Evolutionary conservation across 2,797 vertebrate species (phyloP).

Genomic region (Sarcoramphus papa): DNA sequence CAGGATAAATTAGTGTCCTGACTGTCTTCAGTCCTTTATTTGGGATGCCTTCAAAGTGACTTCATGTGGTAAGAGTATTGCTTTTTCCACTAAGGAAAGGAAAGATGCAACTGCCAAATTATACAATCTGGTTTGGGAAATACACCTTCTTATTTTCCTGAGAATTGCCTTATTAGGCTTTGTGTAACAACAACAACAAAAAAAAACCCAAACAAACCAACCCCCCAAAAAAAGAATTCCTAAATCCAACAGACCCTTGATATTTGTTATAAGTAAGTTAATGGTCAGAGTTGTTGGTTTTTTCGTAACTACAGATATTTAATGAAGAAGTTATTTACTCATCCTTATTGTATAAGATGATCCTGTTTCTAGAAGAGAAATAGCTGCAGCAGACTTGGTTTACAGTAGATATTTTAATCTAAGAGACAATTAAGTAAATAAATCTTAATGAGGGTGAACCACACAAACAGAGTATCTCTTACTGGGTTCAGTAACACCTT

Average conservation of each 20-base stretch:
- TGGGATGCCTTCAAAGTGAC: conserved; percentile 53
- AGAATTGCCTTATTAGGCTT: conserved; percentile 2
- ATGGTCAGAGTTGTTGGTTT: not conserved
- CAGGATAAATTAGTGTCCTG: conserved; percentile 36
- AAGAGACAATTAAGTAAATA: not conserved
- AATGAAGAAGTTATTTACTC: not conserved
- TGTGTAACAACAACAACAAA: not conserved
- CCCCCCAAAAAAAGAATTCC: not conserved
- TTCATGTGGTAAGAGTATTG: conserved; percentile 49
- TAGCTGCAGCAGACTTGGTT: not conserved
- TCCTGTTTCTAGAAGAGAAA: not conserved
- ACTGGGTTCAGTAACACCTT: not conserved
- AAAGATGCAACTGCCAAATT: conserved; percentile 42
- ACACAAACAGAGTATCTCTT: not conserved
- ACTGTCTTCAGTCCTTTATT: conserved; percentile 43
- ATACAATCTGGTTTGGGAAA: conserved; percentile 37
- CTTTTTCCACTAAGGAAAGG: conserved; percentile 51
- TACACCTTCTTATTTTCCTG: conserved; percentile 33
- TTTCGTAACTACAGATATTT: not conserved
- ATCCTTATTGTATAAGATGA: not conserved
- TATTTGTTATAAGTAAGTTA: not conserved
- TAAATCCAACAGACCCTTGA: not conserved
- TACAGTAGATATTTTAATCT: not conserved
- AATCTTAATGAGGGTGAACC: not conserved
- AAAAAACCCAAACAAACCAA: not conserved